Evolutionary conservation across 2,888 invertebrate species (phyloP), one percentile per base, ranked within the genome.

Genomic region (Cantharis flavilabris): DNA sequence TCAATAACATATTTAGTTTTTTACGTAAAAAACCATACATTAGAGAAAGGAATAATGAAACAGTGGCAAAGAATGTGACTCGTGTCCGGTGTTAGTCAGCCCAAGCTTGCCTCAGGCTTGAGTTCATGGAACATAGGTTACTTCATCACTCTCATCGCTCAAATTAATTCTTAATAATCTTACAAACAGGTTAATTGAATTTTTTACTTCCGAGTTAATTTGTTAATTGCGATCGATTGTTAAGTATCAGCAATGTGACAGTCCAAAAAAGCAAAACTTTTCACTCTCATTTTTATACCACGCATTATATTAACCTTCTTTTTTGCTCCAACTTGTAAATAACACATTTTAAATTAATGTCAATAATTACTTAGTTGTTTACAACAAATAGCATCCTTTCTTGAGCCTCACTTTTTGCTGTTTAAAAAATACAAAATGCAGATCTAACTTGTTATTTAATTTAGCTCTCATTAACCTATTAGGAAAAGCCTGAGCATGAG

Each of bases 1-100:
- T 49, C 49, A 49, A 49, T 49, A 49, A 49, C 49, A 49, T 49
- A 49, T 49, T 49, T n/a, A 49, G n/a, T 49, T 49, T 49, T 49
- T n/a, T 49, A 49, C 49, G n/a, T 49, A n/a, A 0, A n/a, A n/a
- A 49, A 49, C n/a, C 49, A 49, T 49, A 49, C 49, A 49, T 49
- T 49, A 49, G 49, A 49, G 77, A 77, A 74, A 74, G 74, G 72
- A 71, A 65, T n/a, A 65, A 49, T 78, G 78, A 78, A 78, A 76
- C 78, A 78, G 78, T 78, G 76, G 73, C 73, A 63, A 78, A 78
- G 78, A 78, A 78, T 78, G 78, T 78, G 73, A 69, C 78, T 75
- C 78, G 78, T 77, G 80, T 80, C 80, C 79, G 80, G 79, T 77
- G 76, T 80, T 80, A 80, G 79, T 80, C 79, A 80, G 49, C 49